phyloP scores from a whole-genome alignment of 2,113 vertebrate genomes.

The Chaenocephalus aceratus region DNA sequence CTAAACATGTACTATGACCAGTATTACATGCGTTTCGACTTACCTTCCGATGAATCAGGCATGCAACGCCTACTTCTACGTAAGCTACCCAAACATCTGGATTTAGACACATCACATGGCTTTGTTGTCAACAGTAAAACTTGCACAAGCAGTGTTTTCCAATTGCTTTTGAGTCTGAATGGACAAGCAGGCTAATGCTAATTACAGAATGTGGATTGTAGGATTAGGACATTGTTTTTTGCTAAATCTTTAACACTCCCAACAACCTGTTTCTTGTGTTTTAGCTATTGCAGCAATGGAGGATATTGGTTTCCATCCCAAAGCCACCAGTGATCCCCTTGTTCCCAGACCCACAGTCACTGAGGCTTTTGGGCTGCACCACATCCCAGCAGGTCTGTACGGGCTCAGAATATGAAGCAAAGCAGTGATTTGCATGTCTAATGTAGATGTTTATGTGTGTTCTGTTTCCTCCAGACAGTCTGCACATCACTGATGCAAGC shows the following conservation, averaged over 20 bases:
- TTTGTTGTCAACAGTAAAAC: background rate
- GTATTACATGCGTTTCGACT: background rate
- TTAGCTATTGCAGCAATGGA: slow-evolving; percentile 59
- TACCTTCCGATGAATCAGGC: background rate
- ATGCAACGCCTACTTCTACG: slow-evolving; percentile 2
- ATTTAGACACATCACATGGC: slow-evolving; percentile 15
- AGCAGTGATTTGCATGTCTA: background rate
- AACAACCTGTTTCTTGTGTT: background rate
- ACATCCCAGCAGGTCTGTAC: slow-evolving; percentile 32
- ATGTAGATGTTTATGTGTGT: background rate
- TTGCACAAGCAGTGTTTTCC: background rate
- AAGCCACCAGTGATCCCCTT: slow-evolving; percentile 35
- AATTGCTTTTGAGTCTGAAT: background rate
- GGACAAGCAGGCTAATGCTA: background rate
- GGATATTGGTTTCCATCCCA: slow-evolving; percentile 48
- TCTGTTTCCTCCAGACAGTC: slow-evolving; percentile 5
- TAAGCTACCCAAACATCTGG: slow-evolving; percentile 12
- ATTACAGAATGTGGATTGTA: background rate
- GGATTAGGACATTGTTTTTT: no score
- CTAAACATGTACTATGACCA: background rate
- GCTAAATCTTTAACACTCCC: background rate
- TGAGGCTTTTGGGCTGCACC: slow-evolving; percentile 27
- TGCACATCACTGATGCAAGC: slow-evolving; percentile 4
- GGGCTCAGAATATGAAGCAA: background rate
- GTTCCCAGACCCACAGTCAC: slow-evolving; percentile 27